Evolutionary conservation across 1,140 invertebrate genomes (phyloP), one percentile per base, ranked within the genome.

Genomic region (Ceratina calcarata): DNA sequence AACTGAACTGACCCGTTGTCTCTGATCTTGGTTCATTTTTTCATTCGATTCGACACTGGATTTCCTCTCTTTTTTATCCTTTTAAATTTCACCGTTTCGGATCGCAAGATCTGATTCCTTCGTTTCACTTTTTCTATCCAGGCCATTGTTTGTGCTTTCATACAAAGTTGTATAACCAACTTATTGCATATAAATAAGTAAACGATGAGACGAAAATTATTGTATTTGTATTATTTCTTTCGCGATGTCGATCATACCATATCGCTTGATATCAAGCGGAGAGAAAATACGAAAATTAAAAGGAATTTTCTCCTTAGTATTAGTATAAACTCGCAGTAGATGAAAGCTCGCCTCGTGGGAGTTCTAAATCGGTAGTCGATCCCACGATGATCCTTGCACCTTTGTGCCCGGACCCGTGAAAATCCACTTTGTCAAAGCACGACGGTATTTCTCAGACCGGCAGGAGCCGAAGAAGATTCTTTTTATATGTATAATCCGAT

Each of bases 391-490:
- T 83, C 78, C 72, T 84, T 68, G 72, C 78, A 69, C 82, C 82
- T 73, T 72, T 20, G 55, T 61, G 27, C 68, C 12, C 18, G 22
- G 27, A 22, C 27, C 37, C 57, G 67, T 84, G 78, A 69, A 85
- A 84, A 81, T 84, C 68, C 78, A 84, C 72, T 85, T 81, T 85
- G 83, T 84, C 82, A 84, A 81, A 75, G n/a, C 72, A 61, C 51
- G 65, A 84, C 37, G n/a, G 20, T 18, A 20, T 65, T 37, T 65
- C 53, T 71, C 22, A 2, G 4, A 20, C 32, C 3, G 60, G n/a
- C 62, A 55, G 45, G 6, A 45, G 53, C 24, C 22, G 1, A 6
- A 2, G 2, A 13, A 51, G 22, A 78, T 37, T 60, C 74, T 37
- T 55, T 73, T 83, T 70, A 45, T 71, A n/a, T n/a, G n/a, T n/a